Evolutionary conservation across 2,888 invertebrate species (phyloP).

Genomic region (Chouioia cunea): DNA sequence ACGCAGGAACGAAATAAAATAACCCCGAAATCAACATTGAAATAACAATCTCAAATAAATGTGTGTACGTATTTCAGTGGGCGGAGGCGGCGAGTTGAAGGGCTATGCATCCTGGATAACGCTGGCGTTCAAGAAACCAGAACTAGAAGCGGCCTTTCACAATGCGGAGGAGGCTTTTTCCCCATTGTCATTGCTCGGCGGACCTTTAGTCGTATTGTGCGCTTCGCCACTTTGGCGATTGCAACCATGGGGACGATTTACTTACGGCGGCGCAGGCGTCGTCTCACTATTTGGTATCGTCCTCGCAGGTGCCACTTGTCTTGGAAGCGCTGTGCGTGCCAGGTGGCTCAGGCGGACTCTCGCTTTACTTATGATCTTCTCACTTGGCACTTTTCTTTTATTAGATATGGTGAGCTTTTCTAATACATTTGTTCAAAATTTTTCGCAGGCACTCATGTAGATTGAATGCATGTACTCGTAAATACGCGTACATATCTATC

Average conservation of each 20-base stretch:
- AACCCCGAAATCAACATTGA: no score
- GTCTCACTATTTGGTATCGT: conserved; percentile 63
- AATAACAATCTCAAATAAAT: no score
- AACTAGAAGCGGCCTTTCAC: conserved; percentile 78
- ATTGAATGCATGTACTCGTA: no score
- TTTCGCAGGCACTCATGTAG: no score
- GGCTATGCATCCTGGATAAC: conserved; percentile 77
- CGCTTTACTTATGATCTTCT: conserved; percentile 64
- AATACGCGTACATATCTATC: no score
- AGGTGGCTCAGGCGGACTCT: conserved; percentile 65
- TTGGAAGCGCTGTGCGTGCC: conserved; percentile 65
- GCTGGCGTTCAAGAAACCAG: conserved; percentile 76
- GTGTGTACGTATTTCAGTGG: conserved; percentile 56
- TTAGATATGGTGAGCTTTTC: conserved; percentile 62
- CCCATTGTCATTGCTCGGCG: conserved; percentile 75
- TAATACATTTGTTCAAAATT: not conserved
- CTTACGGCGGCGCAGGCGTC: conserved; percentile 65
- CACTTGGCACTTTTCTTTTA: conserved; percentile 61
- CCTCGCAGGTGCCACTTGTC: conserved; percentile 64
- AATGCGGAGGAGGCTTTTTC: conserved; percentile 77
- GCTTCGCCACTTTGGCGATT: conserved; percentile 65
- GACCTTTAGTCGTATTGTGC: conserved; percentile 74
- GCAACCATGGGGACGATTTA: conserved; percentile 65
- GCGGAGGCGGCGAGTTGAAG: conserved; percentile 71
- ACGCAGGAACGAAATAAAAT: no score